phyloP scores from a whole-genome alignment of 1,140 invertebrate species.

The Drosophila nannoptera region DNA sequence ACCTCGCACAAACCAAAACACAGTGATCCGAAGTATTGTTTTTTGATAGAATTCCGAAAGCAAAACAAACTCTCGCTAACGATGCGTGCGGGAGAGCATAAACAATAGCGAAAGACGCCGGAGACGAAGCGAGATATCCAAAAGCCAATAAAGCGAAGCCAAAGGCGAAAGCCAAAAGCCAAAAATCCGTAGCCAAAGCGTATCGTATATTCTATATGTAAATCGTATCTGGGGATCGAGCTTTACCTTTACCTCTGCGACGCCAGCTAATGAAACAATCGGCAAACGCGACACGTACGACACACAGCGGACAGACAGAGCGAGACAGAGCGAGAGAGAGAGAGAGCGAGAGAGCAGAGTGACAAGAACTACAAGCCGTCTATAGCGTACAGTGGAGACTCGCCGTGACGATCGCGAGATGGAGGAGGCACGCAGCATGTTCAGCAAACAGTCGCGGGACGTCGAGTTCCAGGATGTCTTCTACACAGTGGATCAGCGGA shows the following conservation, averaged over 20 bases:
- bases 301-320: constrained; percentile 12
- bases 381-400: neutral
- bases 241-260: constrained; percentile 32
- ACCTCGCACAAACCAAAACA: constrained; percentile 33
- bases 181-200: too few species aligned
- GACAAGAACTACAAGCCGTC: constrained; percentile 21
- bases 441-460: constrained; percentile 70
- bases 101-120: constrained; percentile 24
- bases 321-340: constrained; percentile 25
- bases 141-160: neutral
- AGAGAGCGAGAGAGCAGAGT: constrained; percentile 14
- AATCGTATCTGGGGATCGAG: constrained; percentile 25
- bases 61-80: constrained; percentile 27
- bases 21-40: constrained; percentile 16
- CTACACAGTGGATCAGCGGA: constrained; percentile 68
- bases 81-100: constrained; percentile 31
- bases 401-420: constrained; percentile 5
- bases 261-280: constrained; percentile 63
- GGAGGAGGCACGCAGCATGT: constrained; percentile 60
- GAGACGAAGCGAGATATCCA: constrained; percentile 1
- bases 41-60: constrained; percentile 23
- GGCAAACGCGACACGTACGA: constrained; percentile 53
- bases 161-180: too few species aligned
- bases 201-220: neutral
- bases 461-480: constrained; percentile 78